Evolutionary conservation across 2,888 invertebrate species (phyloP), one percentile per base, ranked within the genome.

Genomic region (Pyrocoelia pectoralis): DNA sequence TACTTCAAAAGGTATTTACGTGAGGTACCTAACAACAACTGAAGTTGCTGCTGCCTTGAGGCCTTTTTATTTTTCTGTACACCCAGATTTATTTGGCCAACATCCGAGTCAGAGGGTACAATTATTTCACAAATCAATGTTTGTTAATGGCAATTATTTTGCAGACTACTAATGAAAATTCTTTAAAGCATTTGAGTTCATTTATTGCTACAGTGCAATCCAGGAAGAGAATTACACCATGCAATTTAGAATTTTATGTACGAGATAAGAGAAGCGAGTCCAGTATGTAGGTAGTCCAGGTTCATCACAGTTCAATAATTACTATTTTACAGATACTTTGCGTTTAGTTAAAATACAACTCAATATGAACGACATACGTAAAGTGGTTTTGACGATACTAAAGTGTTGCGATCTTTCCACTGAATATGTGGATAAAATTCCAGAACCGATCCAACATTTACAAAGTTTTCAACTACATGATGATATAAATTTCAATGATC

Each of bases 31-130:
- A 72, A 93, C 90, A 74, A 89, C 90, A 63, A 90, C 91, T 19
- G 95, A 97, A 84, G 88, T 96, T 14, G 92, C 96, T 0, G 91
- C 95, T 17, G 97, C 97, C 0, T 83, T 97, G 48, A 85, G 97
- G 64, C 97, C 97, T 3, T 97, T 97, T 81, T 97, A 96, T 82
- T 97, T 97, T 80, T 91, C 91, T 61, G 97, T 97, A 1, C 97
- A 97, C 84, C 97, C 97, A 9, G 97, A 97, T 84, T 85, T 97
- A 48, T 97, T 97, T 84, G 95, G 95, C 56, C 91, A 92, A 82
- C 90, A 92, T 85, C 97, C 97, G 29, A 88, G 88, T 76, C 94
- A 97, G 83, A 87, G 93, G 81, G 95, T 94, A 84, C 83, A 50
- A 15, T 29, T 15, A 40, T 43, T 9, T 24, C n/a, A n/a, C n/a